Evolutionary conservation across 2,797 vertebrate species (phyloP), one percentile per base, ranked within the genome.

Genomic region (Kryptolebias ocellatus): DNA sequence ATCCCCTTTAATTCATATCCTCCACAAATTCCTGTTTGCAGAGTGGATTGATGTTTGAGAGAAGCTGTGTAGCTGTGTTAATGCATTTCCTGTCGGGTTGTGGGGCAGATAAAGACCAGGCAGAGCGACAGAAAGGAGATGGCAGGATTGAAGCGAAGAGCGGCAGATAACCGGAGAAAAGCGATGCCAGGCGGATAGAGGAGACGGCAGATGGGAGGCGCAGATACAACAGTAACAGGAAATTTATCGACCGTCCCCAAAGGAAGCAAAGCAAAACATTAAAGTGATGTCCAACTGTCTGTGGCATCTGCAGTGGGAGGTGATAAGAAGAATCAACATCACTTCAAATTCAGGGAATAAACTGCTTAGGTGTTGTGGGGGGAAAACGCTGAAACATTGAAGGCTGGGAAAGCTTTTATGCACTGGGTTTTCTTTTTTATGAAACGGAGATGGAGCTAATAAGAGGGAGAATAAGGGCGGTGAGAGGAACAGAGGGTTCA

Each of bases 81-180:
- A 87, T 88, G 71, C 75, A 90, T 81, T 89, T 86, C 55, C 83
- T 87, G 83, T 72, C 73, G 82, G 85, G 84, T 85, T 79, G 66
- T 5, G 47, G 60, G 50, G 34, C 28, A 81, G 79, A 90, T 89
- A 82, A 86, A 77, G 75, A 53, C 70, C 29, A 34, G 74, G 83
- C 53, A 54, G 66, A 67, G 64, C 1, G 47, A 74, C 50, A 16
- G 50, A 82, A 45, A 76, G 79, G 47, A 76, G 64, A 81, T 54
- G 60, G 67, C 27, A 51, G 56, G 64, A 76, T 49, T 16, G 17
- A 67, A 51, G 67, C 45, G 56, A 47, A 44, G 53, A 54, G 49
- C 65, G 31, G 68, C 37, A 57, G 71, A 84, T 80, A 79, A 77
- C 27, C 59, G 47, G 59, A 64, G 72, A 45, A 55, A 73, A 70